A percentile compares a stretch with the other conserved stretches of the same genome.
Evolutionary conservation across 2,888 invertebrate species (phyloP).

Genomic region (Steinernema carpocapsae): DNA sequence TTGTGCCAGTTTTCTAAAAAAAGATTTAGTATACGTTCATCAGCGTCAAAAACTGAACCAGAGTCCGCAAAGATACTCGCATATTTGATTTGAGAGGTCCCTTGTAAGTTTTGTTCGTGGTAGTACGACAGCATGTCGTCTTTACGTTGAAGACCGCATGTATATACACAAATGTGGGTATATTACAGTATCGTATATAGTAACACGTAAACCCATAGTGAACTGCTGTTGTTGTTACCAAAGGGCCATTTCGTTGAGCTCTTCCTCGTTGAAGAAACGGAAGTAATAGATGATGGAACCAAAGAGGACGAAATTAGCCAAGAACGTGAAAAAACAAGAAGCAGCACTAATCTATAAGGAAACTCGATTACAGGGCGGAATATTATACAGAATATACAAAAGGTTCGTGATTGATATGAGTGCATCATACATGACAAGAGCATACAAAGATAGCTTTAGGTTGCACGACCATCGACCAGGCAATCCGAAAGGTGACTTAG

Average conservation of each 20-base stretch:
- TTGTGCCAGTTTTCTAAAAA: too few relatives aligned
- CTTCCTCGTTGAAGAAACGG: conserved; percentile 59
- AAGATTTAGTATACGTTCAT: too few relatives aligned
- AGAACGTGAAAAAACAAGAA: conserved; percentile 51
- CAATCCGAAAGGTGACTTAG: conserved; percentile 41
- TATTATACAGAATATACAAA: conserved; percentile 30
- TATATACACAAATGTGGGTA: not conserved
- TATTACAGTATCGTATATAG: not conserved
- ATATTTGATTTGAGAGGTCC: too few relatives aligned
- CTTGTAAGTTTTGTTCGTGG: too few relatives aligned
- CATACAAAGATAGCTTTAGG: not conserved
- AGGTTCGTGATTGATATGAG: not conserved
- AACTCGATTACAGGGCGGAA: conserved; percentile 4
- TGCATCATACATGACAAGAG: not conserved
- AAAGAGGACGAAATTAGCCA: conserved; percentile 62
- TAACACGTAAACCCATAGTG: not conserved
- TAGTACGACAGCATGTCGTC: too few relatives aligned
- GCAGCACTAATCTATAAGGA: conserved; percentile 43
- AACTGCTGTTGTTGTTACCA: conserved; percentile 46
- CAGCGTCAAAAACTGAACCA: too few relatives aligned
- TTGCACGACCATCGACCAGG: too few relatives aligned
- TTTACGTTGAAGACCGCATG: too few relatives aligned
- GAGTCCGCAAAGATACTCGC: too few relatives aligned
- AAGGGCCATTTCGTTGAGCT: conserved; percentile 57
- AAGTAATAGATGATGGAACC: conserved; percentile 57